Percentiles rank a stretch among this genome's conserved stretches.
Conservation (phyloP, 2,113 vertebrate species). For the Nerophis ophidion region DNA sequence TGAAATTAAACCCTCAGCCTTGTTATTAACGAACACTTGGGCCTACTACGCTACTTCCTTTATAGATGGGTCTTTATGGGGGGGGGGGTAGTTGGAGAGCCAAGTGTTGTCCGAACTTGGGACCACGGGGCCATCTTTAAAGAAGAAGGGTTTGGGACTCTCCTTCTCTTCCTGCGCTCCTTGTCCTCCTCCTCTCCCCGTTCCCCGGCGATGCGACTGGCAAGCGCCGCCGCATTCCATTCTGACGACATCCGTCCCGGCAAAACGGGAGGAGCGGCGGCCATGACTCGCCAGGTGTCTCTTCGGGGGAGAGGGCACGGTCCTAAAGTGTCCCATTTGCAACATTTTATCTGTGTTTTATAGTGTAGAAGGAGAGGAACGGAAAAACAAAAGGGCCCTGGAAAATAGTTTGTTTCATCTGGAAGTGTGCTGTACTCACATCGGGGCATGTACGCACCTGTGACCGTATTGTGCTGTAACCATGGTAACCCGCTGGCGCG, state of each 20-base stretch:
- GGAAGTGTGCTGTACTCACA: slow-evolving; percentile 19
- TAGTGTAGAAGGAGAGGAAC: slow-evolving; percentile 38
- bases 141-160: neutral
- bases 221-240: slow-evolving; percentile 59
- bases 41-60: too few species aligned
- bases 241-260: slow-evolving; percentile 61
- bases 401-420: slow-evolving; percentile 56
- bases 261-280: slow-evolving; percentile 35
- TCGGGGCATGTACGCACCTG: neutral
- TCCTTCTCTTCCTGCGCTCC: neutral
- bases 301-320: neutral
- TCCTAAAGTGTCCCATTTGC: slow-evolving; percentile 18
- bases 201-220: slow-evolving; percentile 62
- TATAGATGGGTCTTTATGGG: too few species aligned
- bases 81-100: too few species aligned
- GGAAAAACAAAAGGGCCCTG: slow-evolving; percentile 26
- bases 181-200: slow-evolving; percentile 28
- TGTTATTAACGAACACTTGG: too few species aligned
- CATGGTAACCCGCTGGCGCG: slow-evolving; percentile 21
- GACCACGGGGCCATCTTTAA: too few species aligned
- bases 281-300: slow-evolving; percentile 39
- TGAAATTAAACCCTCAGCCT: too few species aligned
- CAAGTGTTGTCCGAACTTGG: too few species aligned
- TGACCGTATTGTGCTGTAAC: slow-evolving; percentile 26
- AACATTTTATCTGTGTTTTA: slow-evolving; percentile 41